Base-by-base conservation (phyloP, 53 echinoderm and acorn worm genomes). In the Apostichopus leukothele region DNA sequence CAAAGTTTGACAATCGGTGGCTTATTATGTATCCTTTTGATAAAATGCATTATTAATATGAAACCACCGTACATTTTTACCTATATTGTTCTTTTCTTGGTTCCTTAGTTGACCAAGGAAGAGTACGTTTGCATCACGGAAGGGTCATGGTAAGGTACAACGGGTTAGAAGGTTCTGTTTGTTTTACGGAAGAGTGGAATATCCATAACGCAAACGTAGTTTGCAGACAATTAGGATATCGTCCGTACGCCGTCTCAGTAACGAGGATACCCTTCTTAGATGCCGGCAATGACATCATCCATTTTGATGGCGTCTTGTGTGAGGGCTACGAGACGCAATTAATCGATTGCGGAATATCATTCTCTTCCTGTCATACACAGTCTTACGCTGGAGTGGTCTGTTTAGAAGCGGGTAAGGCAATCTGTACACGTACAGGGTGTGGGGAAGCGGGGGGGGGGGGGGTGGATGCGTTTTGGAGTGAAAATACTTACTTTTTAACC, bases 161-260 rank as follows among this genome's bases (percentile, higher is more conserved):
- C 4, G 85, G 67, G 4, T 55, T 60, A 14, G 85, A 84, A 14
- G 85, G 85, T 11, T 84, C 85, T 11, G 27, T 84, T 57, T 84
- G 85, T 60, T 84, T 11, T 9, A 84, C 85, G 9, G 23, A 63
- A 10, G 85, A 67, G 25, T 84, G 85, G 85, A 50, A 84, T 16
- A 84, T 84, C 61, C 85, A 84, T 67, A 66, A 67, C 68, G 85
- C 85, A 6, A 84, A 84, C 50, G 85, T 84, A 3, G 85, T 84
- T 25, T 84, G 85, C 26, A 5, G 67, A 27, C 85, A 84, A 50
- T 50, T 84, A 5, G 85, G 85, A 50, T 21, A 3, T 20, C 23
- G 85, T 26, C 85, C 85, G 10, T 84, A 84, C 66, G 85, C 85
- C 26, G 8, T 84, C 14, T 84, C 85, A 13, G 50, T 50, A 8